Conservation (phyloP, 2,797 vertebrate genomes). For the Anguilla megastoma region DNA sequence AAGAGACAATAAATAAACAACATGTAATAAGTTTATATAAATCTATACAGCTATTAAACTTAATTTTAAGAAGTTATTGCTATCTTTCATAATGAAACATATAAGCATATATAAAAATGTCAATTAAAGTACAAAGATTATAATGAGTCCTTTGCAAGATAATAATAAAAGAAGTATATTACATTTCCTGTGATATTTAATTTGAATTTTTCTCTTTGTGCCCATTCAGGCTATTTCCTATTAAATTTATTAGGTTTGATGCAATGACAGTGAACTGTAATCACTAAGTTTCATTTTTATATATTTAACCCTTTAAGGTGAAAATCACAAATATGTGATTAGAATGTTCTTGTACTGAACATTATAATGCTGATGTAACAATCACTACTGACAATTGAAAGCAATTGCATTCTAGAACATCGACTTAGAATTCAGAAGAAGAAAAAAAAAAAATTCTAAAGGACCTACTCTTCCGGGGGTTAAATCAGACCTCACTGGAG, state of each 20-base stretch:
- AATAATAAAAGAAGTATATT: background rate
- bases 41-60: background rate
- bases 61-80: background rate
- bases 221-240: background rate
- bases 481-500: background rate
- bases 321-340: too few relatives aligned
- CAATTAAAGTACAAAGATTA: background rate
- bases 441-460: too few relatives aligned
- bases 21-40: background rate
- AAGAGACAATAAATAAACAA: background rate
- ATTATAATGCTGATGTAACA: too few relatives aligned
- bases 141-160: background rate
- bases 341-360: too few relatives aligned
- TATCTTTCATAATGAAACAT: background rate
- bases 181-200: background rate
- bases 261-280: background rate
- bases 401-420: too few relatives aligned
- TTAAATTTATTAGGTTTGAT: background rate
- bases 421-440: too few relatives aligned
- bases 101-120: background rate
- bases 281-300: background rate
- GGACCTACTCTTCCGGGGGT: too few relatives aligned
- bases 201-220: background rate
- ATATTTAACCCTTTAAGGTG: background rate
- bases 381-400: too few relatives aligned